Evolutionary conservation across 2,888 invertebrate species (phyloP), one percentile per base, ranked within the genome.

Genomic region (Drosophila subsilvestris): DNA sequence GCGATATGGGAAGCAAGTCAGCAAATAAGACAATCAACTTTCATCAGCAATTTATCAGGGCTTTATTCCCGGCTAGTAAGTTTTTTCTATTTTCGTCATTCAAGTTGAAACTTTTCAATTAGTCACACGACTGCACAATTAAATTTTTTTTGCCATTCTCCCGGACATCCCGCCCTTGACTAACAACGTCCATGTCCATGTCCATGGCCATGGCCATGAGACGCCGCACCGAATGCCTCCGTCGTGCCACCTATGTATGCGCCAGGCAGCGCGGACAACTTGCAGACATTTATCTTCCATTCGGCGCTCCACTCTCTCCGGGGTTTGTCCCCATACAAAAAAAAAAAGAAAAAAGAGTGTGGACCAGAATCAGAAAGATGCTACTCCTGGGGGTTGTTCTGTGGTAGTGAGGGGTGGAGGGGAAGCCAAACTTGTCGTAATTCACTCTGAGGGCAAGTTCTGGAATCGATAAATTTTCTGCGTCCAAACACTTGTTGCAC

Each of bases 101-200:
- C 48, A 76, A 77, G 71, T 75, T 78, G 75, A 74, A 81, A 79
- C 69, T 87, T 88, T 86, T 86, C 87, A 88, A 86, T 86, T 86
- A 86, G 78, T 76, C 87, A 84, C 74, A 63, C 85, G 78, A 88
- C 73, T 76, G 69, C 75, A 71, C 89, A 86, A 88, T 86, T 88
- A 81, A 87, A 84, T 84, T 76, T 66, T 66, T 57, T 57, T 68
- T 59, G 59, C 25, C 43, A 54, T 54, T 63, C 37, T 5, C 32
- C 50, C 55, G 43, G 68, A 27, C 42, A 42, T 25, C 27, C 25
- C 60, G 27, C 45, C 18, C 27, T 37, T 44, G 37, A 37, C 14
- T 37, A 7, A 5, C 32, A 7, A 5, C 32, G 9, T 14, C 22
- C 32, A n/a, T n/a, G n/a, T n/a, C n/a, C 14, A 37, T 14, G 32